Conservation (phyloP, 1,140 invertebrate genomes). For the Alviniconcha marisindica region DNA sequence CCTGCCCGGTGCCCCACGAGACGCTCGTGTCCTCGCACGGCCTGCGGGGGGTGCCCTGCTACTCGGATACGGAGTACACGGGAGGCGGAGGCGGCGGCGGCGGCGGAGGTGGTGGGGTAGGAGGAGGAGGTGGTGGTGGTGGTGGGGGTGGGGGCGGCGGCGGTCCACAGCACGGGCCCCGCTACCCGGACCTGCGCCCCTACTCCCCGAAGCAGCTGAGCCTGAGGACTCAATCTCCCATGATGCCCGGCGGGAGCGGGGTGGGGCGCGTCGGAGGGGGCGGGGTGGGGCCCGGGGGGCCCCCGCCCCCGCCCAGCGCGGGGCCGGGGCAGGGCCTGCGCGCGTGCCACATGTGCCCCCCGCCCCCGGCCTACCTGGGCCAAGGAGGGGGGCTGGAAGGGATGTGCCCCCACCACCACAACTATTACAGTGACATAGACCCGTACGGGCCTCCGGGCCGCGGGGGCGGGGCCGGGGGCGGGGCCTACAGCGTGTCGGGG, state of each 20-base stretch:
- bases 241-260: conserved; percentile 19
- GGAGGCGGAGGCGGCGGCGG: conserved; percentile 40
- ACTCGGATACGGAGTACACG: conserved; percentile 68
- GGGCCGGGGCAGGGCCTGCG: neutral
- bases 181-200: conserved; percentile 45
- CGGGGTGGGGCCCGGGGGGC: conserved; percentile 20
- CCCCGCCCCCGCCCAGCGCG: conserved; percentile 13
- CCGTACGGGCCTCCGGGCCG: neutral
- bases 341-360: conserved; percentile 40
- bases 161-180: conserved; percentile 29
- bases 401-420: conserved; percentile 31
- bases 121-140: too few relatives aligned
- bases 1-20: conserved; percentile 68
- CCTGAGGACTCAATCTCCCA: conserved; percentile 40
- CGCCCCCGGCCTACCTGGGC: neutral
- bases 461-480: neutral
- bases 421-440: conserved; percentile 42
- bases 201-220: conserved; percentile 64
- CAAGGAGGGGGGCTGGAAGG: conserved; percentile 29
- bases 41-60: conserved; percentile 61
- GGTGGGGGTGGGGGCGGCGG: neutral
- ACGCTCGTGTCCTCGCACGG: conserved; percentile 48
- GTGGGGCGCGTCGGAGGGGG: neutral
- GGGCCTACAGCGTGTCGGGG: too few relatives aligned
- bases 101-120: too few relatives aligned